Conservation (phyloP, 2,888 invertebrate genomes). For the Phasia obesa region DNA sequence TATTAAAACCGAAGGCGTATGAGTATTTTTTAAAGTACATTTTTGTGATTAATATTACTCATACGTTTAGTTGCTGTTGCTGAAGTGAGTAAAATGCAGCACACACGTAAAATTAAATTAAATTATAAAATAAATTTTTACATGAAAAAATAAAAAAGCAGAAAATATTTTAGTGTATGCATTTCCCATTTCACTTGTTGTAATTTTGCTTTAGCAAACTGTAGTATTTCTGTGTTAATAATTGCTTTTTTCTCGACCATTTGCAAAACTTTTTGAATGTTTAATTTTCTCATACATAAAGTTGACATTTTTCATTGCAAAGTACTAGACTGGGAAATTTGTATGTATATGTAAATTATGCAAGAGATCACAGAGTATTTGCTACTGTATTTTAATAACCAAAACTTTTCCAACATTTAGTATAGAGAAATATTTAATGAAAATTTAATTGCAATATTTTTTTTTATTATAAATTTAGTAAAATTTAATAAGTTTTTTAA, state of each 20-base stretch:
- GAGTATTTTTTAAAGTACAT: no score
- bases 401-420: background rate
- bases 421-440: background rate
- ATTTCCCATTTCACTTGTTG: background rate
- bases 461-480: background rate
- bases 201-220: background rate
- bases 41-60: no score
- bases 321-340: background rate
- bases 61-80: no score
- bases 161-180: no score
- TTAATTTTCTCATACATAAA: background rate
- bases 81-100: no score
- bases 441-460: background rate
- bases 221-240: background rate
- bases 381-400: background rate
- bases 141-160: no score
- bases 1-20: no score
- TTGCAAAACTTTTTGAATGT: background rate
- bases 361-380: background rate
- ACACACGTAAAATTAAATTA: no score
- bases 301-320: background rate
- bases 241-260: background rate
- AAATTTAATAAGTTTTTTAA: background rate
- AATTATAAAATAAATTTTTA: no score
- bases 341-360: background rate